These are phyloP conservation scores for Caenorhabditis japonica DNA, from an alignment of 2,888 invertebrate genomes.

Conservation along the genomic window DNA sequence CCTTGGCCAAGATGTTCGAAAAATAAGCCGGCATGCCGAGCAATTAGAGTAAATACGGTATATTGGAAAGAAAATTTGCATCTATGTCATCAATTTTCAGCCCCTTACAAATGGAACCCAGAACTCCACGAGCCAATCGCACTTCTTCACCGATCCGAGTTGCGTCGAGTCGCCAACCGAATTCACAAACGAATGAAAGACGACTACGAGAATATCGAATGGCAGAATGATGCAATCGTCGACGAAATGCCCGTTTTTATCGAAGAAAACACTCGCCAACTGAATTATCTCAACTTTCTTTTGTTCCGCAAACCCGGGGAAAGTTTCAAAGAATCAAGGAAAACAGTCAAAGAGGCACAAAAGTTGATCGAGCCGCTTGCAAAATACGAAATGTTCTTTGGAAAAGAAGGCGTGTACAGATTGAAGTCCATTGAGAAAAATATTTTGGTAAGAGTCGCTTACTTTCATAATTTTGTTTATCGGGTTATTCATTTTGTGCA, in stretches of 20 bases:
- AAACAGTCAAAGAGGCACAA: background rate
- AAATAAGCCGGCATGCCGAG: too few relatives aligned
- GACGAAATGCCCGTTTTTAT: conserved; percentile 1
- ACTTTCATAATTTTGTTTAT: background rate
- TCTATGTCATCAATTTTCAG: too few relatives aligned
- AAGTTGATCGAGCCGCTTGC: conserved; percentile 9
- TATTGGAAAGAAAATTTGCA: too few relatives aligned
- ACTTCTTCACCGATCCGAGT: conserved; percentile 12
- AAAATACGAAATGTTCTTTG: conserved; percentile 33
- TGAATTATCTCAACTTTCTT: conserved; percentile 25
- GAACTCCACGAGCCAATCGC: conserved; percentile 1
- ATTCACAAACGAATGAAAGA: conserved; percentile 17
- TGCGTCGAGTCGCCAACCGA: conserved; percentile 30
- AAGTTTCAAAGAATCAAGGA: background rate
- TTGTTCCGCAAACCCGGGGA: conserved; percentile 20
- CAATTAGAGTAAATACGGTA: too few relatives aligned
- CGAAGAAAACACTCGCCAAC: conserved; percentile 13
- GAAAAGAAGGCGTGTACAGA: conserved; percentile 12
- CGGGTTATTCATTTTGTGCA: too few relatives aligned
- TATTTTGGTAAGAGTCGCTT: background rate
- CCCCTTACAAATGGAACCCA: conserved; percentile 8
- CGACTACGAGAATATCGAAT: conserved; percentile 11
- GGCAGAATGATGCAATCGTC: conserved; percentile 10
- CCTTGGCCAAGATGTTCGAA: too few relatives aligned
- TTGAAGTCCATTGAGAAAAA: background rate